A percentile compares a stretch with the other conserved stretches of the same genome.
Conservation (phyloP, 1,140 invertebrate genomes). For the Temnothorax longispinosus region DNA sequence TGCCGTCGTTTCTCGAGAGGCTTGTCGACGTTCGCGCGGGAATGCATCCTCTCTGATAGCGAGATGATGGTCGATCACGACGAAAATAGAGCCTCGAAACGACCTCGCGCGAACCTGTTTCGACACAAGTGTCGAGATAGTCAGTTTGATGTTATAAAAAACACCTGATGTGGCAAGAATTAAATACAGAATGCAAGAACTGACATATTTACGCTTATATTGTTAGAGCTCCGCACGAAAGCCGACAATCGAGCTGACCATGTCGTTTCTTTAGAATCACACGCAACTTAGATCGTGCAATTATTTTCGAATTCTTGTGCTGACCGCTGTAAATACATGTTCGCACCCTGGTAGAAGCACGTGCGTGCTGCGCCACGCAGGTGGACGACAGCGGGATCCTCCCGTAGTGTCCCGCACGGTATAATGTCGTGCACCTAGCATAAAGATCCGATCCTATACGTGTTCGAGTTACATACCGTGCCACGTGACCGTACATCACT, state of each 20-base stretch:
- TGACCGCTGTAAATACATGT: not conserved
- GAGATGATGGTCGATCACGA: constrained; percentile 29
- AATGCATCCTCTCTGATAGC: constrained; percentile 15
- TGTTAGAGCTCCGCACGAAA: not conserved
- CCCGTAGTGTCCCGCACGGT: constrained; percentile 3
- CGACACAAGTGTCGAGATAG: not conserved
- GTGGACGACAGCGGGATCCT: constrained; percentile 25
- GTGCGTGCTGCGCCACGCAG: constrained; percentile 27
- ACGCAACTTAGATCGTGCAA: not conserved
- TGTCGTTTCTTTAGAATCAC: not conserved
- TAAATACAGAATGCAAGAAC: not conserved
- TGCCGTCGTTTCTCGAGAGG: constrained; percentile 22
- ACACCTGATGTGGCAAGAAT: not conserved
- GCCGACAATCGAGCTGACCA: not conserved
- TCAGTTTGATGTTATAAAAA: not conserved
- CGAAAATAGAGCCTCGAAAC: constrained; percentile 8
- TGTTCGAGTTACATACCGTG: constrained; percentile 75
- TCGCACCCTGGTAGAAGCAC: not conserved
- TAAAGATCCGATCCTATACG: constrained; percentile 71
- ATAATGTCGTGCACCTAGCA: constrained; percentile 58
- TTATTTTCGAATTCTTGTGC: not conserved
- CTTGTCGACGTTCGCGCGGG: not conserved
- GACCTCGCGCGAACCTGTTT: constrained; percentile 30
- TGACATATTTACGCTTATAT: not conserved
- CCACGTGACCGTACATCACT: constrained; percentile 78